Conservation (phyloP, 2,797 vertebrate species). For the Hyperoplus lanceolatus region DNA sequence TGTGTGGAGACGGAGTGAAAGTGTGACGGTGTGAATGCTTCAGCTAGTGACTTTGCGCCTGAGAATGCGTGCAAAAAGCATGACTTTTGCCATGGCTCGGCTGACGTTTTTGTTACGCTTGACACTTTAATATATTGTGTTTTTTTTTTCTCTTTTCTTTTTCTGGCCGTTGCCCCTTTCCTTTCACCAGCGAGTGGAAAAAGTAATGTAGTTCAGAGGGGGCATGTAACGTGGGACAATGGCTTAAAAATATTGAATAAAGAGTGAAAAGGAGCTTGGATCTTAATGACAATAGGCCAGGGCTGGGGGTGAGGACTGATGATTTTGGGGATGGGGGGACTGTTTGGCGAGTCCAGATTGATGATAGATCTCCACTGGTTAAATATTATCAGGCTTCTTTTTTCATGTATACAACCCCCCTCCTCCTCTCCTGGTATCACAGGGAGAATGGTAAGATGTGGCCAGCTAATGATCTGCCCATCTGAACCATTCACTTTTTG, state of each 20-base stretch:
- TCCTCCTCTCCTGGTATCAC: constrained; percentile 56
- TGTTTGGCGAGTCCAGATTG: constrained; percentile 64
- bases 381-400: constrained; percentile 87
- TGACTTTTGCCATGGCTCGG: constrained; percentile 57
- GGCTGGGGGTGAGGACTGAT: constrained; percentile 72
- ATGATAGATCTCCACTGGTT: constrained; percentile 84
- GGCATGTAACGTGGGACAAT: constrained; percentile 80
- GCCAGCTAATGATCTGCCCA: constrained; percentile 80
- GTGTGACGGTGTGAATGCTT: constrained; percentile 29
- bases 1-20: constrained; percentile 24
- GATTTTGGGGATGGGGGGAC: constrained; percentile 38
- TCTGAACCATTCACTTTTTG: constrained; percentile 79
- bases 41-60: constrained; percentile 36
- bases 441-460: constrained; percentile 75
- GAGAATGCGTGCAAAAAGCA: constrained; percentile 48
- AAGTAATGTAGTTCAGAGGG: constrained; percentile 82
- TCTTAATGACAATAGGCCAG: constrained; percentile 79
- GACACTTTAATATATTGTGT: constrained; percentile 78
- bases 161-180: constrained; percentile 56
- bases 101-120: constrained; percentile 77
- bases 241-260: constrained; percentile 82
- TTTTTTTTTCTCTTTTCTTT: constrained; percentile 13
- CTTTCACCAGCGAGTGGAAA: constrained; percentile 74
- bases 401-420: constrained; percentile 68
- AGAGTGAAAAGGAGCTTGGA: constrained; percentile 74